These are phyloP conservation scores for Drosophila rufa DNA, from an alignment of 1,140 invertebrate genomes.

Conservation along the genomic window DNA sequence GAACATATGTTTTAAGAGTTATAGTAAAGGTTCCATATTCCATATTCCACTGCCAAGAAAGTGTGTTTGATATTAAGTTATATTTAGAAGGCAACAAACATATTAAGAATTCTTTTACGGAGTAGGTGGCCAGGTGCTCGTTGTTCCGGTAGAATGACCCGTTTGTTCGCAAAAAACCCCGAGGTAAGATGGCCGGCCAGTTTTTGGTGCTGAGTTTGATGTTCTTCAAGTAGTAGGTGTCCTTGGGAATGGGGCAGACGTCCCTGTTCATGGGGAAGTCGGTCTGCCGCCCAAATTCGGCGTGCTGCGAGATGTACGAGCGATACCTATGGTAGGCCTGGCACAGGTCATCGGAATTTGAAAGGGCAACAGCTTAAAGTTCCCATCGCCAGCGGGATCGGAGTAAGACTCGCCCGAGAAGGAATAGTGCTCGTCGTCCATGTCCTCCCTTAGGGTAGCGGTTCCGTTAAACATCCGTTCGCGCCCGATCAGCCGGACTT, in stretches of 20 bases:
- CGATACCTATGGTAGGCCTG: neutral
- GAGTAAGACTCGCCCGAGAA: conserved; percentile 4
- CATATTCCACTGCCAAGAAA: too few species aligned
- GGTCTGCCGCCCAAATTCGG: conserved; percentile 9
- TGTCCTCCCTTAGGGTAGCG: conserved; percentile 9
- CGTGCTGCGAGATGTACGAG: neutral
- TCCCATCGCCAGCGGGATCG: conserved; percentile 18
- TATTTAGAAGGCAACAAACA: too few species aligned
- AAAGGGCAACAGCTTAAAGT: conserved; percentile 19
- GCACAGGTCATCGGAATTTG: neutral
- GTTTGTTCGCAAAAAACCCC: neutral
- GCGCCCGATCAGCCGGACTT: conserved; percentile 11
- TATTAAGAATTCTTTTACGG: neutral
- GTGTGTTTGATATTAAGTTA: too few species aligned
- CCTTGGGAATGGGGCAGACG: conserved; percentile 29
- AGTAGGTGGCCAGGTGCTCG: neutral
- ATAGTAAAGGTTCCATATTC: too few species aligned
- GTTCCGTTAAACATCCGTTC: conserved; percentile 37
- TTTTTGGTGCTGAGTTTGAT: conserved; percentile 6
- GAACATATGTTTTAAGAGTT: too few species aligned
- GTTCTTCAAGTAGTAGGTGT: conserved; percentile 34
- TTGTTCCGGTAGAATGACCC: conserved; percentile 1
- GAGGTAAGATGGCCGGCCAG: conserved; percentile 17
- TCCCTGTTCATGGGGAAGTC: conserved; percentile 23
- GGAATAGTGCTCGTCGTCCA: conserved; percentile 15